A percentile compares a stretch with the other conserved stretches of the same genome.
Conservation (phyloP, 2,797 vertebrate species). For the Eidolon dupreanum region DNA sequence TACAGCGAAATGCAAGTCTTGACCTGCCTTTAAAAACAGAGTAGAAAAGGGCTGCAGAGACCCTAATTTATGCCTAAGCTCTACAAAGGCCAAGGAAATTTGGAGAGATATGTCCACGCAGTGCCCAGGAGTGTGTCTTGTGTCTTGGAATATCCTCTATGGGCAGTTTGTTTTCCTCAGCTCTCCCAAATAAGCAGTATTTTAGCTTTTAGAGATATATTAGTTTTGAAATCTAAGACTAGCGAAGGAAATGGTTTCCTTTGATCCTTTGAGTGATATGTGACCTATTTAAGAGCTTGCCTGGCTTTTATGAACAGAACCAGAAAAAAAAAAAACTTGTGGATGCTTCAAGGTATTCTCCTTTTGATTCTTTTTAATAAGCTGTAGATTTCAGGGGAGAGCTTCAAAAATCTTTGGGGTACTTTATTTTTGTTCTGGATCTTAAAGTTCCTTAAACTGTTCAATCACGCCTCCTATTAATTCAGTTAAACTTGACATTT, state of each 20-base stretch:
- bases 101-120: background rate
- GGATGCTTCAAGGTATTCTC: background rate
- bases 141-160: background rate
- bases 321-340: background rate
- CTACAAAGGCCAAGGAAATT: background rate
- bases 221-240: conserved; percentile 28
- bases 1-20: background rate
- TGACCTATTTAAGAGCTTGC: background rate
- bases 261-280: background rate
- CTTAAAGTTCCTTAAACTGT: background rate
- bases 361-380: background rate
- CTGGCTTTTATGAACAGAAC: background rate
- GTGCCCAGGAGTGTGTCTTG: background rate
- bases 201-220: conserved; percentile 14
- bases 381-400: background rate
- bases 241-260: conserved; percentile 6
- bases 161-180: background rate
- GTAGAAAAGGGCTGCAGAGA: background rate
- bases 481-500: background rate
- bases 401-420: background rate
- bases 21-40: background rate
- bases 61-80: background rate
- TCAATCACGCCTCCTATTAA: background rate
- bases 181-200: background rate
- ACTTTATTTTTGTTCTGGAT: background rate